Percentiles rank a stretch among this genome's conserved stretches.
Conservation (phyloP, 1,140 invertebrate species). For the Onthophagus taurus region DNA sequence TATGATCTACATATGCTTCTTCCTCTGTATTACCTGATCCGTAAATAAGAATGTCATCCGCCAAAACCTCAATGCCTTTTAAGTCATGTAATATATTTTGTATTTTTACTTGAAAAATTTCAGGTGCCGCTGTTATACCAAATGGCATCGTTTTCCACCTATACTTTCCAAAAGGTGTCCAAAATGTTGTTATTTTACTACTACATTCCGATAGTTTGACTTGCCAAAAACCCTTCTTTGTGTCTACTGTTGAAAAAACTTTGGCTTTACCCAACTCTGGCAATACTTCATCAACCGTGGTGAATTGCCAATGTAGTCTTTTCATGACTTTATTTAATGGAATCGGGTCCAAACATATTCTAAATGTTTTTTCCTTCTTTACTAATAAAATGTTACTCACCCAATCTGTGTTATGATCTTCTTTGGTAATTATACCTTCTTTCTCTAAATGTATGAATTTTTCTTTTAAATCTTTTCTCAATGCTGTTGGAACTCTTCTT, state of each 20-base stretch:
- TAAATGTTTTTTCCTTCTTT: too few relatives aligned
- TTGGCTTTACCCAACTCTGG: slow-evolving; percentile 14
- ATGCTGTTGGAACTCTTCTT: too few relatives aligned
- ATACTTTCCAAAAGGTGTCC: neutral
- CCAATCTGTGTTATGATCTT: too few relatives aligned
- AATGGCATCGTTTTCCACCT: neutral
- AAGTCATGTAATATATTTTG: neutral
- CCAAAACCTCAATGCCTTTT: neutral
- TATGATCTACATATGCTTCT: slow-evolving; percentile 11
- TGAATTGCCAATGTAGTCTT: slow-evolving; percentile 33
- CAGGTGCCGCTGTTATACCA: neutral
- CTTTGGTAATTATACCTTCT: too few relatives aligned
- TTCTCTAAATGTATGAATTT: too few relatives aligned
- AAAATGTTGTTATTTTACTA: neutral
- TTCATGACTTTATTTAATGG: slow-evolving; percentile 39
- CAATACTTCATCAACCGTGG: slow-evolving; percentile 35
- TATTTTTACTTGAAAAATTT: slow-evolving; percentile 1
- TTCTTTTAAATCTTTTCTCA: too few relatives aligned
- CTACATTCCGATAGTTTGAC: neutral
- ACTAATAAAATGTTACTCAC: too few relatives aligned
- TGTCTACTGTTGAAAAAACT: neutral
- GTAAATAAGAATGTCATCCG: slow-evolving; percentile 2
- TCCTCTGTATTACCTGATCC: slow-evolving; percentile 4
- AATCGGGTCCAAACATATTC: slow-evolving; percentile 41
- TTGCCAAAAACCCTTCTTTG: slow-evolving; percentile 3